Base-by-base conservation (phyloP, 2,888 invertebrate species). In the Xestia c-nigrum region DNA sequence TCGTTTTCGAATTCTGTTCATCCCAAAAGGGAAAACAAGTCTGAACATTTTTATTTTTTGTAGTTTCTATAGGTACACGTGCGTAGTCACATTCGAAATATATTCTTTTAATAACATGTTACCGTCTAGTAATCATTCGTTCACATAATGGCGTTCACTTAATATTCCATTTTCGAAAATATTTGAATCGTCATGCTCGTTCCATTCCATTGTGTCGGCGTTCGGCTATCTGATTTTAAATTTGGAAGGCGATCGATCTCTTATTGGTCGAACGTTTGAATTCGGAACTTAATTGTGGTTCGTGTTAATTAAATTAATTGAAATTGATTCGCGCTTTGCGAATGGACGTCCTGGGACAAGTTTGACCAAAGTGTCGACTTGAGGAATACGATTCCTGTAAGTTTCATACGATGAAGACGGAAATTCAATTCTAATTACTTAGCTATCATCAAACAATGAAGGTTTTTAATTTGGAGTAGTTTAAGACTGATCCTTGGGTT, bases 111-210 rank as follows among this genome's bases (percentile, higher is more conserved):
- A 95, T 95, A 95, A 95, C 92, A 94, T 92, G 93, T 93, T 93
- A 91, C 91, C 88, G 90, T 84, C 93, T 92, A 94, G 94, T 94
- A 94, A 94, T 94, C 94, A 93, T 92, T 94, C 93, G 94, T 93
- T 93, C 94, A 93, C 94, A 94, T 96, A 96, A 96, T 96, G 93
- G 95, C 93, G 87, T 94, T 94, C 95, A 96, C 95, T 96, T 96
- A 95, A 96, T 96, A 96, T 96, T 95, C 95, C 96, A 96, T 96
- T 96, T 96, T 96, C 93, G 92, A 96, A 95, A 96, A 95, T 95
- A 96, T 96, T 96, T 95, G 96, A 94, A 95, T 92, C 95, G 96
- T 96, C 96, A 96, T 96, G 96, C 95, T 95, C 94, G 93, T 93
- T 95, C 94, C 94, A 94, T 95, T 95, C 95, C 94, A 95, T 95